Evolutionary conservation across 1,140 invertebrate species (phyloP).

Genomic region (Drosophila biarmipes): DNA sequence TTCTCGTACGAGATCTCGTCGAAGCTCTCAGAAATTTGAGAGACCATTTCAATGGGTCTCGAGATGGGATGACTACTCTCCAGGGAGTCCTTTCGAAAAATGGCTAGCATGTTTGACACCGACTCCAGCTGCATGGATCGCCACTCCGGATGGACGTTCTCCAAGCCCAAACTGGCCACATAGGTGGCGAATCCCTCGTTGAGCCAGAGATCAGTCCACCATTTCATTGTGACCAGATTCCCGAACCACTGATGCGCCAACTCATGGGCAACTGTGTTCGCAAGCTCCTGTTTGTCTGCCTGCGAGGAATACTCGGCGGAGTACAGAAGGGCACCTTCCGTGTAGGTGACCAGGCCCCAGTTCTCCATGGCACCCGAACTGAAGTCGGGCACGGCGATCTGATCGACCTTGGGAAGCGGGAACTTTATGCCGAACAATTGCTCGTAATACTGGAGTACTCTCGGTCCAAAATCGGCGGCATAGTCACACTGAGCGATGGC

Average conservation of each 20-base stretch:
- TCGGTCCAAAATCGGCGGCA: conserved; percentile 86
- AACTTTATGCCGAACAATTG: conserved; percentile 89
- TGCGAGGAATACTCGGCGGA: conserved; percentile 85
- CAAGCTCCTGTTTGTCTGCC: conserved; percentile 87
- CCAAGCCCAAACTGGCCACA: conserved; percentile 86
- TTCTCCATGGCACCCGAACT: conserved; percentile 90
- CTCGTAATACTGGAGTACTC: conserved; percentile 87
- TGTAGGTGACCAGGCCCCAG: conserved; percentile 87
- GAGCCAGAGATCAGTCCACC: conserved; percentile 94
- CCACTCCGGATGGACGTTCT: conserved; percentile 87
- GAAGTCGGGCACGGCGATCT: conserved; percentile 93
- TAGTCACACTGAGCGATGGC: conserved; percentile 88
- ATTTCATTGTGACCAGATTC: conserved; percentile 91
- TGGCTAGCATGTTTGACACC: conserved; percentile 85
- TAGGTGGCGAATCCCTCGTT: conserved; percentile 95
- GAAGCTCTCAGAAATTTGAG: conserved; percentile 94
- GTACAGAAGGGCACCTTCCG: conserved; percentile 67
- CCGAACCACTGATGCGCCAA: conserved; percentile 92
- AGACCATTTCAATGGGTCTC: conserved; percentile 87
- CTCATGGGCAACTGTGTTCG: conserved; percentile 90
- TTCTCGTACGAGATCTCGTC: conserved; percentile 95
- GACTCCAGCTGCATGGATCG: conserved; percentile 88
- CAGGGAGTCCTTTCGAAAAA: conserved; percentile 86
- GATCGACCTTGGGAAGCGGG: conserved; percentile 89
- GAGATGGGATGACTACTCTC: conserved; percentile 87